Evolutionary conservation across 2,888 invertebrate genomes (phyloP).

Genomic region (Lithodes maja): DNA sequence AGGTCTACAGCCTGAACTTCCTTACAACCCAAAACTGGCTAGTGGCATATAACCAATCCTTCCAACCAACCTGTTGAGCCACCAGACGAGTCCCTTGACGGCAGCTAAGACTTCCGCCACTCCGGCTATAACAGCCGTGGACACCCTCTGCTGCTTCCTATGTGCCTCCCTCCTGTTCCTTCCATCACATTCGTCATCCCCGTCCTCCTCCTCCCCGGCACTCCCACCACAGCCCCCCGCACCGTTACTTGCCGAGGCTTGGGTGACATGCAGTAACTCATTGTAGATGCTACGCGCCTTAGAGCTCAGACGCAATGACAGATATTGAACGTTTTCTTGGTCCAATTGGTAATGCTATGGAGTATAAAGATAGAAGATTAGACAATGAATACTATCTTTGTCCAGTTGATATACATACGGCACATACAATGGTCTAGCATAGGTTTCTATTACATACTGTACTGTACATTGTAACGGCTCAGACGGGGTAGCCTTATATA

Average conservation of each 20-base stretch:
- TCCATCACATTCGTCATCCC: conserved; percentile 40
- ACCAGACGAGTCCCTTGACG: conserved; percentile 90
- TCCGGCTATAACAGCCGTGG: conserved; percentile 87
- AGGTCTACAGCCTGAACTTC: too few species aligned
- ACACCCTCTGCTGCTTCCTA: conserved; percentile 75
- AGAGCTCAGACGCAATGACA: conserved; percentile 89
- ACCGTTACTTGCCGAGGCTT: conserved; percentile 22
- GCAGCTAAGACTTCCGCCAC: conserved; percentile 89
- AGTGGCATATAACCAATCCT: background rate
- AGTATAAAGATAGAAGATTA: background rate
- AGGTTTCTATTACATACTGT: too few species aligned
- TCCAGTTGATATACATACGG: too few species aligned
- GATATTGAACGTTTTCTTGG: conserved; percentile 92
- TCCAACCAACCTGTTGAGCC: conserved; percentile 85
- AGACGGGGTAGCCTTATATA: too few species aligned
- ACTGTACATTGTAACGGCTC: too few species aligned
- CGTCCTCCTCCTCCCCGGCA: conserved; percentile 59
- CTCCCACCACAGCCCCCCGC: conserved; percentile 43
- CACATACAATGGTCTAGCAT: too few species aligned
- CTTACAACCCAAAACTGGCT: too few species aligned
- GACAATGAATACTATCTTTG: background rate
- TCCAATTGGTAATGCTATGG: conserved; percentile 91
- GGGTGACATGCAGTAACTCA: conserved; percentile 75
- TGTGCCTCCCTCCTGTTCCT: conserved; percentile 37
- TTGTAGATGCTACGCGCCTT: conserved; percentile 86